Evolutionary conservation across 2,888 invertebrate genomes (phyloP).

Genomic region (Hermaeophaga mercurialis): DNA sequence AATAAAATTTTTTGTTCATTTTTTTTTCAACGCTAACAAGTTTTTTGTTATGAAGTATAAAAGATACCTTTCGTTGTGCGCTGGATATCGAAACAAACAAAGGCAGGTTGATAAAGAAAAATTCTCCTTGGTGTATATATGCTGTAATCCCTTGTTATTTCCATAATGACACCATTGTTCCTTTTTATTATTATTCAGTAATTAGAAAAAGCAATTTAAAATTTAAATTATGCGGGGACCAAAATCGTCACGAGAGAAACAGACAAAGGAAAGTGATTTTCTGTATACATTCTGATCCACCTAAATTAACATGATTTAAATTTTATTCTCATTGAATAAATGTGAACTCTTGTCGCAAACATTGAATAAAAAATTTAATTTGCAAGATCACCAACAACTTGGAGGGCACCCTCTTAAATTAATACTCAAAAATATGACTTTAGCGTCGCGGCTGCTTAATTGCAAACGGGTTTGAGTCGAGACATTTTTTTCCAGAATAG

Average conservation of each 20-base stretch:
- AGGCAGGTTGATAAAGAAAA: conserved; percentile 18
- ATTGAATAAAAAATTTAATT: background rate
- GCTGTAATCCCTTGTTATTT: conserved; percentile 16
- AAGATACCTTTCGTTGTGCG: conserved; percentile 11
- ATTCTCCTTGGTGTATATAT: conserved; percentile 12
- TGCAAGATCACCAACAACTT: too few species aligned
- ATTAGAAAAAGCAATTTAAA: conserved; percentile 26
- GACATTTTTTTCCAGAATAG: too few species aligned
- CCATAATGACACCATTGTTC: conserved; percentile 24
- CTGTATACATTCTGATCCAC: conserved; percentile 12
- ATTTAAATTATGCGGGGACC: conserved; percentile 20
- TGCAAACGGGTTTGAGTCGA: too few species aligned
- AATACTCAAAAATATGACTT: too few species aligned
- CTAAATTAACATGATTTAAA: conserved; percentile 19
- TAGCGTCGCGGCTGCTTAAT: too few species aligned
- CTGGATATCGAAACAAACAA: conserved; percentile 15
- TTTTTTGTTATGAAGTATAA: conserved; percentile 3
- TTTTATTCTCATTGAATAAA: conserved; percentile 7
- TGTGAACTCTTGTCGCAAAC: conserved; percentile 5
- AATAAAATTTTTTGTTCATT: conserved; percentile 7
- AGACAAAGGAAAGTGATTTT: conserved; percentile 22
- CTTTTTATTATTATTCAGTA: conserved; percentile 24
- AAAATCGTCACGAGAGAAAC: conserved; percentile 3
- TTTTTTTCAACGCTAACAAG: conserved; percentile 1
- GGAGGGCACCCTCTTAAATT: too few species aligned